phyloP scores from a whole-genome alignment of 1,140 invertebrate genomes.

The Atta cephalotes region DNA sequence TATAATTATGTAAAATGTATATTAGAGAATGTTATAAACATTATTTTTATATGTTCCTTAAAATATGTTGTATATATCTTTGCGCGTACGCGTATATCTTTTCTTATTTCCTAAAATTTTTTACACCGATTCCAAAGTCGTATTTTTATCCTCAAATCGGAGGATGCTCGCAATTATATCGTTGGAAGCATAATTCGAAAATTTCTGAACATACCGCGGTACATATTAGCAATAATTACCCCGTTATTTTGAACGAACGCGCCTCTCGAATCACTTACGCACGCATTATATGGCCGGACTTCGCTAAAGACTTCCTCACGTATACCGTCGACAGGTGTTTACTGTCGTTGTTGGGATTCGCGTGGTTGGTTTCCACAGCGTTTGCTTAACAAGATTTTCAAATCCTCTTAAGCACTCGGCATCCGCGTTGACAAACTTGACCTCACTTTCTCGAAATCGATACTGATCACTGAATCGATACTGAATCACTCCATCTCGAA shows the following conservation, averaged over 20 bases:
- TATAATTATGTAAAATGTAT: too few species aligned
- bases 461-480: background rate
- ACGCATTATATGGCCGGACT: constrained; percentile 45
- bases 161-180: background rate
- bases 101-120: background rate
- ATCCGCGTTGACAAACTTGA: constrained; percentile 74
- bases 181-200: constrained; percentile 17
- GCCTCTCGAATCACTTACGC: constrained; percentile 29
- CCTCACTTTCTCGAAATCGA: constrained; percentile 75
- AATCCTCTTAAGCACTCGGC: constrained; percentile 81
- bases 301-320: constrained; percentile 49
- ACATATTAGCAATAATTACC: constrained; percentile 42
- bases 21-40: too few species aligned
- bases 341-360: constrained; percentile 81
- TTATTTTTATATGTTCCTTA: background rate
- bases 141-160: background rate
- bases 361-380: constrained; percentile 79
- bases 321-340: constrained; percentile 52
- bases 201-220: constrained; percentile 17
- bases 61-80: background rate
- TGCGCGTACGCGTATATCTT: background rate
- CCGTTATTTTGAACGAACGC: constrained; percentile 44
- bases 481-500: background rate
- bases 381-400: constrained; percentile 83
- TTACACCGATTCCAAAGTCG: background rate